Evolutionary conservation across 2,113 vertebrate species (phyloP), one percentile per base, ranked within the genome.

Genomic region (Hymenochirus boettgeri): DNA sequence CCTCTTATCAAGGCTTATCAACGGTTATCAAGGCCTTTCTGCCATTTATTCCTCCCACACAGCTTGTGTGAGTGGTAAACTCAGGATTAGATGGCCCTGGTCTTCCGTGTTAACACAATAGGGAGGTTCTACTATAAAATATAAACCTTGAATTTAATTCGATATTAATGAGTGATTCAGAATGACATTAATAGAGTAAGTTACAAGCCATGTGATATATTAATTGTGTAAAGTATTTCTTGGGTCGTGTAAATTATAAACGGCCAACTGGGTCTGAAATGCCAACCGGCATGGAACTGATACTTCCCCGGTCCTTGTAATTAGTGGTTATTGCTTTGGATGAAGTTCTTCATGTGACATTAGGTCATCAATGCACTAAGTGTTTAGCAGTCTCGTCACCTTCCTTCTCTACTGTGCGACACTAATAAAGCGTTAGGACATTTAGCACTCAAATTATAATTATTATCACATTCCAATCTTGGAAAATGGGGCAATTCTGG

Each of bases 251-350:
- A 42, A 2, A 42, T 42, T 7, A 15, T 42, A 42, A 42, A 42
- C 39, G n/a, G 39, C 3, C 17, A 15, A 42, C 37, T 1, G 47
- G 45, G 47, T 15, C 8, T 31, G 15, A 23, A 18, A 23, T 53
- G 48, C 24, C 33, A 23, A 19, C 35, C 31, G 42, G 24, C 8
- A 18, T 3, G 21, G 8, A 45, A 4, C 35, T 21, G 24, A n/a
- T 35, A 23, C 17, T 22, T 29, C 47, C 17, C 21, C 12, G 33
- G 18, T 69, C 31, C 57, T 60, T 31, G 21, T 69, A 69, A 69
- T 69, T 69, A 45, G 65, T 33, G 52, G 18, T 45, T 23, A 69
- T 69, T 59, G 56, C 57, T 59, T 42, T 46, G 48, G 27, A 12
- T 60, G 56, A 35, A 53, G 57, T 47, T 59, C n/a, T 53, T 27